A percentile compares a stretch with the other conserved stretches of the same genome.
Evolutionary conservation across 2,797 vertebrate genomes (phyloP).

Genomic region (Leptatherina wallacei): DNA sequence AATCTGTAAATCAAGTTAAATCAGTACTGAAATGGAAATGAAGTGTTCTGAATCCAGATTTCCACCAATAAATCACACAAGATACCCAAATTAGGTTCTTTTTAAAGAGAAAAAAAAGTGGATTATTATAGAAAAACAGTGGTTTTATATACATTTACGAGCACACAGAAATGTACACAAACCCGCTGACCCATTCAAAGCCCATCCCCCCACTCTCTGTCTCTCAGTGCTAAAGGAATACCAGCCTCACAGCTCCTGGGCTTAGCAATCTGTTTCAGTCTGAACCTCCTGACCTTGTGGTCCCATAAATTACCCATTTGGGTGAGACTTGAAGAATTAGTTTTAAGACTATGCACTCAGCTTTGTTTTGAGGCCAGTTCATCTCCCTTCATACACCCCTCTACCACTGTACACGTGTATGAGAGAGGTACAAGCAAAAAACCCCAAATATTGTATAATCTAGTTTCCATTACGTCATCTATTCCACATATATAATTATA

Average conservation of each 20-base stretch:
- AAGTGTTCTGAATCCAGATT: conserved; percentile 2
- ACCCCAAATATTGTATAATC: not conserved
- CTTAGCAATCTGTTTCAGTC: conserved; percentile 68
- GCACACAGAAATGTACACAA: conserved; percentile 53
- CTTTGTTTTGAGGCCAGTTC: conserved; percentile 37
- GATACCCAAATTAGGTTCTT: conserved; percentile 11
- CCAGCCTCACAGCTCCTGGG: conserved; percentile 47
- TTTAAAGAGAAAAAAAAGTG: conserved; percentile 1
- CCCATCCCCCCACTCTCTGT: conserved; percentile 45
- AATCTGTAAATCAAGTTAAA: conserved; percentile 10
- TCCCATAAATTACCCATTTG: conserved; percentile 60
- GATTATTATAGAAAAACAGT: conserved; percentile 15
- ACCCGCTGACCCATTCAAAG: conserved; percentile 66
- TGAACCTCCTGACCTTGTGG: conserved; percentile 67
- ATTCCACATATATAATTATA: conserved; percentile 29
- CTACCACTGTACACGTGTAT: conserved; percentile 7
- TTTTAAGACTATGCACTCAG: conserved; percentile 45
- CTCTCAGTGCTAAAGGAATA: conserved; percentile 59
- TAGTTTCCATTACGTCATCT: conserved; percentile 38
- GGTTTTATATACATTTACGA: conserved; percentile 28
- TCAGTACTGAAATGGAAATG: conserved; percentile 22
- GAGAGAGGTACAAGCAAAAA: conserved; percentile 11
- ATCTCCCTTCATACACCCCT: conserved; percentile 25
- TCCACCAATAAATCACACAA: conserved; percentile 17
- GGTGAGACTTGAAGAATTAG: conserved; percentile 41